A percentile compares a stretch with the other conserved stretches of the same genome.
Evolutionary conservation across 30 jellyfish, hydroid and myxozoan species (phyloP).

Genomic region (Pseudorhiza aurosa): DNA sequence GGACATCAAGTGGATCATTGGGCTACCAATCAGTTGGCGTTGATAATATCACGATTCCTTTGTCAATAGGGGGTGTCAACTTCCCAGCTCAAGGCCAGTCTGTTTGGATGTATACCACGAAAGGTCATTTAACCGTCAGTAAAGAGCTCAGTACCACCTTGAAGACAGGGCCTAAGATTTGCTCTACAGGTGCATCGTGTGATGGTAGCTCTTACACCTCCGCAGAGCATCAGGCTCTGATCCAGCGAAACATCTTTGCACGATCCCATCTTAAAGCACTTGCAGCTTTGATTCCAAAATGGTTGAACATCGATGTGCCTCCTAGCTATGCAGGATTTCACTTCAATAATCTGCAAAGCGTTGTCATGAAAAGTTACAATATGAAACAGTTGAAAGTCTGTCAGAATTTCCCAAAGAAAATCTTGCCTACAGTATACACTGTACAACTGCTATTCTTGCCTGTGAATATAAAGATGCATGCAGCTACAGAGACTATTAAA

Average conservation of each 20-base stretch:
- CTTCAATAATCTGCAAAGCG: slow-evolving; percentile 46
- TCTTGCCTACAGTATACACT: slow-evolving; percentile 34
- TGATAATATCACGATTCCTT: slow-evolving; percentile 32
- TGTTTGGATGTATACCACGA: slow-evolving; percentile 43
- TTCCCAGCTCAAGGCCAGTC: slow-evolving; percentile 39
- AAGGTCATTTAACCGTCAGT: slow-evolving; percentile 56
- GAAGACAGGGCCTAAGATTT: slow-evolving; percentile 14
- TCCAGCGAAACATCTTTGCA: slow-evolving; percentile 44
- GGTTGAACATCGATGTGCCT: slow-evolving; percentile 24
- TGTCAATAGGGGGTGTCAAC: slow-evolving; percentile 63
- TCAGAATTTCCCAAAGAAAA: slow-evolving; percentile 11
- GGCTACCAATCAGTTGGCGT: slow-evolving; percentile 66
- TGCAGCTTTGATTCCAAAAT: slow-evolving; percentile 25
- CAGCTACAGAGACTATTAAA: background rate
- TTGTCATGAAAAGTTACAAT: slow-evolving; percentile 39
- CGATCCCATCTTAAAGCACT: slow-evolving; percentile 28
- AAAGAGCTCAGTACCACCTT: slow-evolving; percentile 32
- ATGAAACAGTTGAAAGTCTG: slow-evolving; percentile 39
- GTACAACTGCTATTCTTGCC: slow-evolving; percentile 39
- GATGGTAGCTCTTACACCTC: background rate
- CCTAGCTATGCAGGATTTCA: slow-evolving; percentile 58
- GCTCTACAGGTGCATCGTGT: slow-evolving; percentile 18
- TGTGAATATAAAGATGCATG: background rate
- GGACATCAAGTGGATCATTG: slow-evolving; percentile 46
- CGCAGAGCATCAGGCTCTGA: slow-evolving; percentile 63